Evolutionary conservation across 2,113 vertebrate genomes (phyloP), one percentile per base, ranked within the genome.

Genomic region (Penelope pileata): DNA sequence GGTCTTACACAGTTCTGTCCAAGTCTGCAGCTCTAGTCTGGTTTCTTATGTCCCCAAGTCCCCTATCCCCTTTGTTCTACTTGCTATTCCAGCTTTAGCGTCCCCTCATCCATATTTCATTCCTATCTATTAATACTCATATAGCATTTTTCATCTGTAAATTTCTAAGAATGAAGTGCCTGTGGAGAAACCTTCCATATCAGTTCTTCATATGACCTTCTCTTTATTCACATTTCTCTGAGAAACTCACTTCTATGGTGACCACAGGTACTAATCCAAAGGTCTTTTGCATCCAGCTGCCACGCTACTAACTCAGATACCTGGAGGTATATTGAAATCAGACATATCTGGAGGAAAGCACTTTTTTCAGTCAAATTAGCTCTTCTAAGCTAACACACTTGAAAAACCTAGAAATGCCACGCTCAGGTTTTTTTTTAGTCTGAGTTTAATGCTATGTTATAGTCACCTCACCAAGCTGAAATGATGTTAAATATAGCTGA

Each of bases 41-140:
- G 11, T 94, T 93, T 91, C 75, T 86, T 51, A 74, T 91, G 93
- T 93, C 91, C 88, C 86, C 58, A 58, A 2, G 1, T 94, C 59
- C 75, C 79, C 91, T 87, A 85, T 85, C 92, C 78, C 59, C 72
- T 96, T 95, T 96, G 82, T 96, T 96, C 94, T 94, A 92, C 87
- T 95, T 94, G 50, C 87, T 89, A 91, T 95, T 94, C 67, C 91
- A 96, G 87, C 84, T 88, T 94, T 85, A 94, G 82, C 90, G 72
- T 92, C 84, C 93, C 40, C 21, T 96, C 95, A 96, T 97, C 75
- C 91, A 97, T 96, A 93, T 96, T 95, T 95, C 84, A 97, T 94
- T 91, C 54, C 69, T 73, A 38, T 76, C 95, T 97, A 97, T 96
- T 96, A 96, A 93, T 96, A 96, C 56, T 73, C 77, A 36, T 68